Conservation (phyloP, 1,140 invertebrate species). For the Dinoponera quadriceps region DNA sequence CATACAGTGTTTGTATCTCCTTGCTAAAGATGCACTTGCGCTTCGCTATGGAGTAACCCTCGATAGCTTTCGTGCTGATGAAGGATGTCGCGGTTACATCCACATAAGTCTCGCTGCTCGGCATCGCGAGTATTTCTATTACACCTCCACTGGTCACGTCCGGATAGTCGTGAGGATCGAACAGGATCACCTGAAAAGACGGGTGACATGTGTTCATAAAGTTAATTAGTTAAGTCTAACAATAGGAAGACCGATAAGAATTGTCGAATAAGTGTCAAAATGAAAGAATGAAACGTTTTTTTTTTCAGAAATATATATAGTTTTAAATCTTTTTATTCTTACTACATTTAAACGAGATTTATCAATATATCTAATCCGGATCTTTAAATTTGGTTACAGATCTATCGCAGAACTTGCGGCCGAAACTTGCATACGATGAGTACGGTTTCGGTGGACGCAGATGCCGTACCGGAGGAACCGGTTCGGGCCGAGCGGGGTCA, state of each 20-base stretch:
- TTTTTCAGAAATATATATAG: too few species aligned
- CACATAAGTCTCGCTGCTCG: conserved; percentile 67
- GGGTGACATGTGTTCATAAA: neutral
- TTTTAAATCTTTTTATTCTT: too few species aligned
- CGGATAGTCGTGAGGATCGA: conserved; percentile 84
- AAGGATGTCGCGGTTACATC: conserved; percentile 67
- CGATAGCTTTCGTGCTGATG: conserved; percentile 64
- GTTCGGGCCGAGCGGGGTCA: too few species aligned
- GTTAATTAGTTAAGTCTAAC: neutral
- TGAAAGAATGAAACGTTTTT: too few species aligned
- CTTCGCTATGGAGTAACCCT: conserved; percentile 74
- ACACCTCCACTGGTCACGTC: conserved; percentile 80
- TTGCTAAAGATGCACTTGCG: conserved; percentile 86
- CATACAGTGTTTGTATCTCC: conserved; percentile 79
- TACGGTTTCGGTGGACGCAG: too few species aligned
- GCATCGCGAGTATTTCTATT: conserved; percentile 71
- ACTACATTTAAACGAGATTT: too few species aligned
- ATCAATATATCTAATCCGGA: too few species aligned
- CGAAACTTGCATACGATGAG: too few species aligned
- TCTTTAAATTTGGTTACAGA: too few species aligned
- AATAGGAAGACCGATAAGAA: neutral
- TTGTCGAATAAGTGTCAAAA: too few species aligned
- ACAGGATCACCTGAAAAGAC: conserved; percentile 80
- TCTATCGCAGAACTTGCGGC: too few species aligned
- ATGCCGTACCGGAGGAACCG: too few species aligned